These are phyloP conservation scores for Melanaphis sacchari DNA, from an alignment of 1,140 invertebrate species.

Conservation along the genomic window DNA sequence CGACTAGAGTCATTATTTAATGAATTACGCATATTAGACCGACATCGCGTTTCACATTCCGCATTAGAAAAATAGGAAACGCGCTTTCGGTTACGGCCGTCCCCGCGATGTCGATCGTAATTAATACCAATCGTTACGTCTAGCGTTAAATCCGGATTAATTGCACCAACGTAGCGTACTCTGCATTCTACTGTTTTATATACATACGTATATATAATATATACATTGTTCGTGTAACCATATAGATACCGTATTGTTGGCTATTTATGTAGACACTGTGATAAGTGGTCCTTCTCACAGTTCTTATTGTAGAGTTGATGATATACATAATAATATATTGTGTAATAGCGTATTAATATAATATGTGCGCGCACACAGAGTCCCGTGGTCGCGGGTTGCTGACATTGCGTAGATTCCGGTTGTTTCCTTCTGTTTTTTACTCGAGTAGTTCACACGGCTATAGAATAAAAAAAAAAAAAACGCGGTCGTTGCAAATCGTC, in stretches of 20 bases:
- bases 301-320: background rate
- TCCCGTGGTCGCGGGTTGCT: background rate
- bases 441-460: background rate
- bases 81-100: background rate
- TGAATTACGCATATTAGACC: background rate
- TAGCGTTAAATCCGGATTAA: background rate
- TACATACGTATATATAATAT: no score
- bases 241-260: background rate
- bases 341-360: background rate
- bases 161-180: background rate
- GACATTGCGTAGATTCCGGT: background rate
- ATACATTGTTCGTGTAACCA: background rate
- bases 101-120: background rate
- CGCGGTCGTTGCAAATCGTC: background rate
- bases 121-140: background rate
- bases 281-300: background rate
- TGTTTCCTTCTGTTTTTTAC: background rate
- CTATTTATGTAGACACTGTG: no score
- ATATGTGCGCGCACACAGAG: background rate
- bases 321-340: background rate
- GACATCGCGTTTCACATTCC: background rate
- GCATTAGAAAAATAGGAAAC: background rate
- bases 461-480: no score
- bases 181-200: no score
- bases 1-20: background rate